Base-by-base conservation (phyloP, 2,797 vertebrate species). In the Trichosurus vulpecula region DNA sequence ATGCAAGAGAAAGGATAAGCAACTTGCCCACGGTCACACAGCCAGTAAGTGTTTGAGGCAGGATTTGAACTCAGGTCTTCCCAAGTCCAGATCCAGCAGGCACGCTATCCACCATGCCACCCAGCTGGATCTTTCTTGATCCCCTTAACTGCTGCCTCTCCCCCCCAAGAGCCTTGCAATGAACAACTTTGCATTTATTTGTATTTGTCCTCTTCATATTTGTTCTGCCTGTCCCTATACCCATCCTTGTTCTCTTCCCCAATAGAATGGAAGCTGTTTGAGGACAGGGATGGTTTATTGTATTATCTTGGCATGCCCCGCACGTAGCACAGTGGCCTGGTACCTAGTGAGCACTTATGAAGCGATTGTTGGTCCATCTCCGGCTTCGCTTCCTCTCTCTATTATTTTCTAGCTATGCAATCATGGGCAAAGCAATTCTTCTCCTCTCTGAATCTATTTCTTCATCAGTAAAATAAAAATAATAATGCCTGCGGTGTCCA, bases 1-100 rank as follows among this genome's bases (percentile, higher is more conserved):
- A 92, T 56, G 61, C 2, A 66, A 54, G 54, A 91, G n/a, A 56
- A 22, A 95, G 91, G 92, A 92, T 87, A 29, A 93, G 55, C 92
- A 93, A 90, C 14, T 93, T 93, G 22, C 54, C 61, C 29, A 66
- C 55, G 6, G 66, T 16, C 14, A 35, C 11, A 2, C 30, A 10
- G 52, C 93, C 53, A 90, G 81, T 54, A 14, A 81, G 35, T 54
- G 8, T 31, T 35, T 90, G 54, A 5, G 92, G 54, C 6, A 41
- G 93, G 19, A 9, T 66, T 81, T 54, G 52, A 90, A 92, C 9
- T 57, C 27, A 12, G 19, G 29, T 90, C 58, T 54, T 54, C 19
- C 30, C 27, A 9, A 54, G 41, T 91, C 93, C 56, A 91, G 89
- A 74, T 61, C 35, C 92, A 16, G 3, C 0, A 2, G 52, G 47